Base-by-base conservation (phyloP, 2,797 vertebrate species). In the Tangara arthus region DNA sequence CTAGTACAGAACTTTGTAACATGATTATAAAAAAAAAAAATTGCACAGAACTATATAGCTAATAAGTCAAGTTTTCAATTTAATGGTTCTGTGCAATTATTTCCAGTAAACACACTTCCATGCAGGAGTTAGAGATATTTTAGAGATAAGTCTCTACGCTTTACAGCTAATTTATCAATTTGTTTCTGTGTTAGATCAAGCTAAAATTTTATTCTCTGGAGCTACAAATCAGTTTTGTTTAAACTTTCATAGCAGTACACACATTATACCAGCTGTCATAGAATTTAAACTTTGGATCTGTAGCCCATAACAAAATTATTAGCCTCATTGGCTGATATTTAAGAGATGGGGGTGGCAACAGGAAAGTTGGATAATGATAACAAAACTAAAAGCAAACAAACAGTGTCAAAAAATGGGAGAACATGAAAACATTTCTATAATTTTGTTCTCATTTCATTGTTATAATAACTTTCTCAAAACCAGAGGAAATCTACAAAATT, bases 261-360 rank as follows among this genome's bases (percentile, higher is more conserved):
- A 59, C 4, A 44, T 90, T 60, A 49, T 44, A 56, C 4, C 8
- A 71, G 15, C 18, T 81, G 20, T 49, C 21, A 64, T 13, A n/a
- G 16, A 56, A 57, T 76, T 83, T 78, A 35, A 41, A 12, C 10
- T 75, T 68, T 70, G 28, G 9, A 60, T 66, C 41, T 78, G 12
- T 17, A 89, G 16, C 46, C 23, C 14, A 57, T 65, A 69, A 75
- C 4, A 68, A 82, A 93, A 75, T 32, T 0, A 73, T 68, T 68
- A 82, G 2, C 2, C 8, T 9, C 5, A 21, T 6, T 86, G 16
- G 12, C 23, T 69, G 27, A 68, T n/a, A 39, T 42, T 78, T 88
- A 44, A 73, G 10, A 46, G 17, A 1, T 4, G 5, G 5, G 1
- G 1, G 1, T 68, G 9, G 7, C 14, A 71, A 75, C 0, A 1